A percentile compares a stretch with the other conserved stretches of the same genome.
phyloP scores from a whole-genome alignment of 2,113 vertebrate species.

The Tyto alba region DNA sequence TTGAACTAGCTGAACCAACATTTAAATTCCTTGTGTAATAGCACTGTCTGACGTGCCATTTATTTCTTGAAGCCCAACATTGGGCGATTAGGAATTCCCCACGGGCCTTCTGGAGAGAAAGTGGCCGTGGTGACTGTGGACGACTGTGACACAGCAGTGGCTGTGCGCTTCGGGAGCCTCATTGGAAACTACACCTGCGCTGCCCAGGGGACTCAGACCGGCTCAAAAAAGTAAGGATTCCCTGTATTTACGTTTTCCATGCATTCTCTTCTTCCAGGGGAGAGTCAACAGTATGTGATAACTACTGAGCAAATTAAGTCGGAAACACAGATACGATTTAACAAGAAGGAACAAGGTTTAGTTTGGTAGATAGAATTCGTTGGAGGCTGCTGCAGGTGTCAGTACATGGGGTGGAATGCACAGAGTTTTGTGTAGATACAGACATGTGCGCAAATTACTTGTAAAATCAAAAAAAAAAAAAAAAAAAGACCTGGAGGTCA shows the following conservation, averaged over 20 bases:
- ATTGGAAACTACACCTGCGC: slow-evolving; percentile 95
- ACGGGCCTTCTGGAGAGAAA: slow-evolving; percentile 93
- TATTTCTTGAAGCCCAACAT: slow-evolving; percentile 85
- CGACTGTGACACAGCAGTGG: slow-evolving; percentile 91
- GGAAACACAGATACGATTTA: not conserved
- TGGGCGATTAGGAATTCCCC: slow-evolving; percentile 86
- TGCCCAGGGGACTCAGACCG: slow-evolving; percentile 92
- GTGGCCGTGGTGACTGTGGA: slow-evolving; percentile 94
- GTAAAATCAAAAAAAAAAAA: not conserved
- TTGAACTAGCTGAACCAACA: not conserved
- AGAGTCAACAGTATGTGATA: not conserved
- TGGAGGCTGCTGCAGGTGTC: not conserved
- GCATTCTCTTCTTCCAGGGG: not conserved
- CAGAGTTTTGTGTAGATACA: not conserved
- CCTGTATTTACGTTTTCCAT: not conserved
- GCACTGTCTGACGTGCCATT: not conserved
- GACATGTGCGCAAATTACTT: not conserved
- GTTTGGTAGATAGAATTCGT: not conserved
- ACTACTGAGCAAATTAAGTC: not conserved
- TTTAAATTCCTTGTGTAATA: not conserved
- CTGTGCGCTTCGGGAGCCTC: slow-evolving; percentile 85
- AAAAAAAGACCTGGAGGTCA: not conserved
- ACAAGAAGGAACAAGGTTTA: not conserved
- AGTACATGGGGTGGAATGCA: not conserved
- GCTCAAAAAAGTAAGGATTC: slow-evolving; percentile 90